Evolutionary conservation across 2,113 vertebrate genomes (phyloP).

Genomic region (Chinchilla lanigera): DNA sequence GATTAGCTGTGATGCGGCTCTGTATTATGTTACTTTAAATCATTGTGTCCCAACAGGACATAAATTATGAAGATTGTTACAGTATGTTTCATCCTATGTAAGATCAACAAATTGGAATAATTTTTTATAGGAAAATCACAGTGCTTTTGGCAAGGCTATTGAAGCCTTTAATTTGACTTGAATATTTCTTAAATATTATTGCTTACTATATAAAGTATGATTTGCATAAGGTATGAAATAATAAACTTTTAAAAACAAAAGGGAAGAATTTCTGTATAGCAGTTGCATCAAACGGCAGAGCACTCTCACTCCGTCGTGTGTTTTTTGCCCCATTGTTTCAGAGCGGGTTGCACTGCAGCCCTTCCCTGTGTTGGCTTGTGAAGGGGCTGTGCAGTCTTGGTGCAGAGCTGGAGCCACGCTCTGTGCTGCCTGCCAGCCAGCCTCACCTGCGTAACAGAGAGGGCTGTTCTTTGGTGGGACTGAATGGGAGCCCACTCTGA

Average conservation of each 20-base stretch:
- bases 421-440: neutral
- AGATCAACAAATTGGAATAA: constrained; percentile 94
- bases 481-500: constrained; percentile 56
- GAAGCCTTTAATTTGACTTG: constrained; percentile 89
- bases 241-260: constrained; percentile 87
- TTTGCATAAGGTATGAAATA: constrained; percentile 89
- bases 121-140: constrained; percentile 92
- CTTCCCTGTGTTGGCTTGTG: constrained; percentile 81
- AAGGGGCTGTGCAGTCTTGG: constrained; percentile 74
- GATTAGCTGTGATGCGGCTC: constrained; percentile 96
- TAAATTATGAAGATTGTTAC: constrained; percentile 94
- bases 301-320: constrained; percentile 77
- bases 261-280: constrained; percentile 83
- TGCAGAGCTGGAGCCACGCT: neutral
- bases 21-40: constrained; percentile 98
- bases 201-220: constrained; percentile 89
- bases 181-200: constrained; percentile 88
- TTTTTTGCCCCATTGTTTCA: constrained; percentile 80
- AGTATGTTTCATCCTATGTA: constrained; percentile 92
- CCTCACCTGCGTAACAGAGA: constrained; percentile 30
- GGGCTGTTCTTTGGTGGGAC: neutral
- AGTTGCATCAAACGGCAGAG: constrained; percentile 80
- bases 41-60: constrained; percentile 96
- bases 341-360: constrained; percentile 61
- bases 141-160: constrained; percentile 90